These are phyloP conservation scores for Cirrhinus mrigala DNA, from an alignment of 2,797 vertebrate genomes.

Conservation along the genomic window DNA sequence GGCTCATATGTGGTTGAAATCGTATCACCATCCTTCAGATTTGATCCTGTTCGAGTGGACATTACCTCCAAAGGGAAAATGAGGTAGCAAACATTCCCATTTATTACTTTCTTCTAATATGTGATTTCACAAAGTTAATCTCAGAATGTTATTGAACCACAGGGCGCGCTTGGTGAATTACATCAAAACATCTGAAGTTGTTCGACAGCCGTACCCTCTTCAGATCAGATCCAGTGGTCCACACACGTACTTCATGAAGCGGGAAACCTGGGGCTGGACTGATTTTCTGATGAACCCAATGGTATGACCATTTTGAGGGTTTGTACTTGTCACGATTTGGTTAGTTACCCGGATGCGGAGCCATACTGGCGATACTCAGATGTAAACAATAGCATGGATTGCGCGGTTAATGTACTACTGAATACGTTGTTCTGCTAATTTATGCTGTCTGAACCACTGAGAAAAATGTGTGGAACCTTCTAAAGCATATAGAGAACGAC, in stretches of 20 bases:
- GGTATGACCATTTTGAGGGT: constrained; percentile 75
- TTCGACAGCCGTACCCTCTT: constrained; percentile 92
- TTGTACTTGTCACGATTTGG: no score
- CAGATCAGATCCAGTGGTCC: constrained; percentile 91
- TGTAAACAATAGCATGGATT: no score
- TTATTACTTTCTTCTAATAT: background rate
- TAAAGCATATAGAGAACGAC: no score
- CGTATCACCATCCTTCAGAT: constrained; percentile 89
- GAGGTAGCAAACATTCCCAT: constrained; percentile 78
- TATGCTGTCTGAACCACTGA: no score
- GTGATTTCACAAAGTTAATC: background rate
- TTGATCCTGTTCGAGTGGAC: constrained; percentile 94
- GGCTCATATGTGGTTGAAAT: constrained; percentile 97
- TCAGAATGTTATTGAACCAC: constrained; percentile 33
- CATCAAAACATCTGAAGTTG: constrained; percentile 97
- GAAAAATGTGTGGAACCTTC: no score
- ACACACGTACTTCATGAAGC: constrained; percentile 94
- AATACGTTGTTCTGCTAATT: no score
- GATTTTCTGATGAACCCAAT: constrained; percentile 99
- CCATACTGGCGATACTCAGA: no score
- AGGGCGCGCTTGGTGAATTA: constrained; percentile 96
- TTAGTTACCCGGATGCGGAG: no score
- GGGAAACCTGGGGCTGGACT: constrained; percentile 99
- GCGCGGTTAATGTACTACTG: no score
- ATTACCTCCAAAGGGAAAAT: constrained; percentile 99